Percentiles rank a stretch among this genome's conserved stretches.
Conservation (phyloP, 1,140 invertebrate genomes). For the Atopsyche davidsoni region DNA sequence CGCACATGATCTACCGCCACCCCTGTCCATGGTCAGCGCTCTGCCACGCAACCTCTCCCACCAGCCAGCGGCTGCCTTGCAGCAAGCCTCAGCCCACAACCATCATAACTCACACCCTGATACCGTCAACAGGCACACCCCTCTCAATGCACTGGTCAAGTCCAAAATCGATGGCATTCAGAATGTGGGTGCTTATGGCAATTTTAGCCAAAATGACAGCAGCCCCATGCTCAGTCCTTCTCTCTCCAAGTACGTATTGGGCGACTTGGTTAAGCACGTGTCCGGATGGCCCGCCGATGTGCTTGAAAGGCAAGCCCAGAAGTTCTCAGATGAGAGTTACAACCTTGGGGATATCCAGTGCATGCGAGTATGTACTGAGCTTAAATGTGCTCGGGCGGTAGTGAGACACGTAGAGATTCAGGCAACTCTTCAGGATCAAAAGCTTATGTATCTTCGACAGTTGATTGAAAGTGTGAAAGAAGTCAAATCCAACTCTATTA, state of each 20-base stretch:
- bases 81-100: constrained; percentile 14
- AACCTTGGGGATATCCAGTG: constrained; percentile 74
- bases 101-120: constrained; percentile 16
- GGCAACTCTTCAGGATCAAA: constrained; percentile 84
- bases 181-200: constrained; percentile 25
- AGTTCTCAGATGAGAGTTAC: constrained; percentile 73
- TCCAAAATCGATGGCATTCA: constrained; percentile 29
- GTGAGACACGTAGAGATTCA: constrained; percentile 83
- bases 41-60: constrained; percentile 25
- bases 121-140: constrained; percentile 14
- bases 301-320: constrained; percentile 73
- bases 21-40: constrained; percentile 39
- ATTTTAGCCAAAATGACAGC: constrained; percentile 15
- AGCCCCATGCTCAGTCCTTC: constrained; percentile 56
- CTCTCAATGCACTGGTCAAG: constrained; percentile 20
- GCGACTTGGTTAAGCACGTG: constrained; percentile 76
- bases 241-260: constrained; percentile 74
- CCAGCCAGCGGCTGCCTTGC: constrained; percentile 9
- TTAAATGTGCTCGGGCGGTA: constrained; percentile 78
- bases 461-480: constrained; percentile 71
- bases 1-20: constrained; percentile 32
- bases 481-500: constrained; percentile 62
- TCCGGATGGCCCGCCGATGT: constrained; percentile 75
- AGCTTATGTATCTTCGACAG: constrained; percentile 73
- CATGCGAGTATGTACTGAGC: constrained; percentile 77